These are phyloP conservation scores for Apotomis capreana DNA, from an alignment of 2,888 invertebrate species.

Conservation along the genomic window DNA sequence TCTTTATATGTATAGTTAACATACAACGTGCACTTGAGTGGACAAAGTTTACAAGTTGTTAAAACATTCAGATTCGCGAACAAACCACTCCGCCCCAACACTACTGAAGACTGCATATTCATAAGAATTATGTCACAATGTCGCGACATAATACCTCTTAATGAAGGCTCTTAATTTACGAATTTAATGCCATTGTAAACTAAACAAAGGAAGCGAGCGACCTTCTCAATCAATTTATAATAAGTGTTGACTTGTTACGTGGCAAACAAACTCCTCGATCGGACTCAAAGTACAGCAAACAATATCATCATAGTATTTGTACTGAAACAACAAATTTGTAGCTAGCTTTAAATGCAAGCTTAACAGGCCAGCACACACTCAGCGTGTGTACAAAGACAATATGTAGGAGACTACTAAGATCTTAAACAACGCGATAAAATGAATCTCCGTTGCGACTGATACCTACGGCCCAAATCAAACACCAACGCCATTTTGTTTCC, in stretches of 20 bases:
- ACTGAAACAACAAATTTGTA: slow-evolving; percentile 83
- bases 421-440: slow-evolving; percentile 83
- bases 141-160: slow-evolving; percentile 30
- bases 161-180: slow-evolving; percentile 35
- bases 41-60: slow-evolving; percentile 1
- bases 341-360: slow-evolving; percentile 82
- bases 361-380: slow-evolving; percentile 79
- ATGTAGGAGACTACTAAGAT: slow-evolving; percentile 79
- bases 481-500: slow-evolving; percentile 83
- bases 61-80: background rate
- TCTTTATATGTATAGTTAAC: background rate
- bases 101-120: background rate
- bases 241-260: slow-evolving; percentile 69
- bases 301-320: slow-evolving; percentile 82
- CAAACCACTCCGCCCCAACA: background rate
- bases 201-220: slow-evolving; percentile 43
- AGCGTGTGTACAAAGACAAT: slow-evolving; percentile 81
- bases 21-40: background rate
- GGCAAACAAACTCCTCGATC: slow-evolving; percentile 79
- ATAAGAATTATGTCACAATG: slow-evolving; percentile 11
- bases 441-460: slow-evolving; percentile 83
- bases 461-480: slow-evolving; percentile 81
- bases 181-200: slow-evolving; percentile 34
- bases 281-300: slow-evolving; percentile 81
- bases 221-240: slow-evolving; percentile 71